Percentiles rank a stretch among this genome's conserved stretches.
Evolutionary conservation across 2,113 vertebrate genomes (phyloP).

Genomic region (Zosterops japonicus): DNA sequence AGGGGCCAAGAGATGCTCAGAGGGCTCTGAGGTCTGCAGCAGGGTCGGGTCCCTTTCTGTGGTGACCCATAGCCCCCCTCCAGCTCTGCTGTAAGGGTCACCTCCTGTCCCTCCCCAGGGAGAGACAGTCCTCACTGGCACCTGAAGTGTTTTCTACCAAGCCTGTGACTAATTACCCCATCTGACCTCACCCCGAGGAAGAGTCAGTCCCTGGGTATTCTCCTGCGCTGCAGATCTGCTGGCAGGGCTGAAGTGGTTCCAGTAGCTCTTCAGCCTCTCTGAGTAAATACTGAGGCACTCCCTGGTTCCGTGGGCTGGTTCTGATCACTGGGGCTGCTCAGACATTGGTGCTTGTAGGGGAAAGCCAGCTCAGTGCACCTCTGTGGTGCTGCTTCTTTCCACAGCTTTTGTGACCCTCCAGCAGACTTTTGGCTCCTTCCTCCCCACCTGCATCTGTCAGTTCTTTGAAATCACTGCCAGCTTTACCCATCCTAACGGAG

Average conservation of each 20-base stretch:
- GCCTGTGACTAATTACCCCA: background rate
- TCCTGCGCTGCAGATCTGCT: background rate
- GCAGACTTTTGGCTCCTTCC: background rate
- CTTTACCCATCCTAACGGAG: background rate
- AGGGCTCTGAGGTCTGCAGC: background rate
- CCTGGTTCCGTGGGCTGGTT: background rate
- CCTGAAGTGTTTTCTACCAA: background rate
- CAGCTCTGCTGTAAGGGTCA: background rate
- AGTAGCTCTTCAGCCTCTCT: background rate
- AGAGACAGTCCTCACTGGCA: fast-evolving
- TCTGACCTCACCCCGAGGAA: background rate
- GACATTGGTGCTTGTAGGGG: background rate
- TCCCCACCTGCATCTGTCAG: background rate
- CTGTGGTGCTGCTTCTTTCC: background rate
- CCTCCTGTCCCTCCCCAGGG: background rate
- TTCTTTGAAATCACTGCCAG: background rate
- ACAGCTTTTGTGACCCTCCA: background rate
- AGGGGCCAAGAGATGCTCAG: background rate
- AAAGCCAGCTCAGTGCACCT: fast-evolving
- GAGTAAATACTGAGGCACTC: fast-evolving
- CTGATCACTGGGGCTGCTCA: background rate
- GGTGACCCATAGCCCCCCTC: background rate
- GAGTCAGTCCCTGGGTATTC: background rate
- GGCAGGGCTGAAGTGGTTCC: background rate
- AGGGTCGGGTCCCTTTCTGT: background rate